Conservation (phyloP, 2,888 invertebrate genomes). For the Agrochola litura region DNA sequence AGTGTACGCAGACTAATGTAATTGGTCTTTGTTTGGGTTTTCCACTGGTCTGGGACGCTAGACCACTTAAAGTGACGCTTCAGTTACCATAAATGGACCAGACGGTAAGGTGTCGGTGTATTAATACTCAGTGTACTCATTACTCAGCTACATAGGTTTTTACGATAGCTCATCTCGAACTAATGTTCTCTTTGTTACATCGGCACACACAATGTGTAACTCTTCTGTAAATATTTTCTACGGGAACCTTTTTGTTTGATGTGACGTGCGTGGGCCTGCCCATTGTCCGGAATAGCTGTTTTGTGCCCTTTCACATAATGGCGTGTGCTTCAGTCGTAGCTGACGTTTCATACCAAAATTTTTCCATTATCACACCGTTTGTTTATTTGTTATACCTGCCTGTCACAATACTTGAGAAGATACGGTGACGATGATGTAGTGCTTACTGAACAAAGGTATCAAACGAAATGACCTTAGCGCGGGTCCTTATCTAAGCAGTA, state of each 20-base stretch:
- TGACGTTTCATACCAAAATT: constrained; percentile 63
- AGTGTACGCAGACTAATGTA: neutral
- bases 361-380: constrained; percentile 58
- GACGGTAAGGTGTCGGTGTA: constrained; percentile 41
- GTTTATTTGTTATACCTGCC: constrained; percentile 51
- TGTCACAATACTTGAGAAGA: constrained; percentile 30
- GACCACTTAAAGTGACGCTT: constrained; percentile 19
- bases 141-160: constrained; percentile 67
- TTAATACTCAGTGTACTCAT: constrained; percentile 61
- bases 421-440: constrained; percentile 34
- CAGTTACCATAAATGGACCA: constrained; percentile 29
- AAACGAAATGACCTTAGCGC: constrained; percentile 39
- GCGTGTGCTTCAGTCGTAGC: constrained; percentile 65
- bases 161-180: constrained; percentile 73
- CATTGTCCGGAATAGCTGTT: constrained; percentile 74
- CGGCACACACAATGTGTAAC: constrained; percentile 69
- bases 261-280: constrained; percentile 74
- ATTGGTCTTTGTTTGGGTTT: constrained; percentile 6
- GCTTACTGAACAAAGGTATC: constrained; percentile 32
- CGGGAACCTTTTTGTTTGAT: constrained; percentile 76
- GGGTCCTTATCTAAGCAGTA: constrained; percentile 18
- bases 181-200: constrained; percentile 77
- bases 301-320: constrained; percentile 71
- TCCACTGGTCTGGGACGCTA: neutral
- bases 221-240: constrained; percentile 75